A percentile compares a stretch with the other conserved stretches of the same genome.
phyloP scores from a whole-genome alignment of 2,113 vertebrate genomes.

The Ophiodon elongatus region DNA sequence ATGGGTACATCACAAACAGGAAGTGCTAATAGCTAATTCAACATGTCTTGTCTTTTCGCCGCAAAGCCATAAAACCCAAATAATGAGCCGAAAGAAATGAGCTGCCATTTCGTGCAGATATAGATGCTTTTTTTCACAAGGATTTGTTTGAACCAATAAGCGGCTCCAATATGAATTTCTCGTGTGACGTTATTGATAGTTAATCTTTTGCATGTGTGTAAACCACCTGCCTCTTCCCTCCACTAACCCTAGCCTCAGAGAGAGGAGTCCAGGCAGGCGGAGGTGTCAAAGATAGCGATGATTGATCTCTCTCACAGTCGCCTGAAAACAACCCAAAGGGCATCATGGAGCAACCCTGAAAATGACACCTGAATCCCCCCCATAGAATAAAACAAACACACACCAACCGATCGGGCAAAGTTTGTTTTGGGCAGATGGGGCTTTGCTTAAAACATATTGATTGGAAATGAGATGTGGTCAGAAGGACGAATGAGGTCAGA shows the following conservation, averaged over 20 bases:
- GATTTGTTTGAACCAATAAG: neutral
- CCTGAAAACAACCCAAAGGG: constrained; percentile 51
- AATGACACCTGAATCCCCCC: constrained; percentile 47
- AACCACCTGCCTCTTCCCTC: neutral
- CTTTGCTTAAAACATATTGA: constrained; percentile 75
- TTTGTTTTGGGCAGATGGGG: constrained; percentile 62
- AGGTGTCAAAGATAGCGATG: constrained; percentile 48
- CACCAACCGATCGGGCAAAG: constrained; percentile 34
- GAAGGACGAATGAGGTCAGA: constrained; percentile 61
- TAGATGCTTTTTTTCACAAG: neutral
- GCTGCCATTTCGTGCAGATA: neutral
- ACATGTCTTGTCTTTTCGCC: neutral
- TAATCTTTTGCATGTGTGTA: neutral
- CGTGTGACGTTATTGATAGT: neutral
- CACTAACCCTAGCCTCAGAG: constrained; percentile 9
- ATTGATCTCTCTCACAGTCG: constrained; percentile 43
- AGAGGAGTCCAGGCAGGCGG: neutral
- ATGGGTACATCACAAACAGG: neutral
- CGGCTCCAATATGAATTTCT: neutral
- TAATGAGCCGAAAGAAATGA: neutral
- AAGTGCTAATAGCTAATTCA: neutral
- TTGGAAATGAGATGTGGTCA: constrained; percentile 73
- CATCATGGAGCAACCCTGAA: constrained; percentile 19
- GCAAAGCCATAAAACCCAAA: neutral
- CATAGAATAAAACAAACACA: constrained; percentile 67